Evolutionary conservation across 2,888 invertebrate species (phyloP), one percentile per base, ranked within the genome.

Genomic region (Muscina levida): DNA sequence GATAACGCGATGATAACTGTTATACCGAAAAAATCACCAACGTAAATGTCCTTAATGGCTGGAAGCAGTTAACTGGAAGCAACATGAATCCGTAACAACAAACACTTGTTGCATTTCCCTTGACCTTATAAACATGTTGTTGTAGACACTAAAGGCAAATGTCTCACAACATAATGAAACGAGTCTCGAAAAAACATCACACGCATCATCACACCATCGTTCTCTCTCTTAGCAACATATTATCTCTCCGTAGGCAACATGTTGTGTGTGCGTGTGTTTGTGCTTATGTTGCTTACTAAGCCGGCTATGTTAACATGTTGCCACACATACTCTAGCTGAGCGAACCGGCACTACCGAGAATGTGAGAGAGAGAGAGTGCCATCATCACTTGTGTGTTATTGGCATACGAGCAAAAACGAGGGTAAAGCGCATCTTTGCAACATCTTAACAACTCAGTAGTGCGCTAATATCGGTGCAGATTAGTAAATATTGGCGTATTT

Each of bases 401-500:
- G 22, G 19, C 39, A 19, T 22, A 73, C 51, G 44, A 22, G 31
- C 31, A 66, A 26, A 65, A 70, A 73, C 51, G 19, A 62, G 76
- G 77, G 67, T 81, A 62, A 59, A 75, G 72, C 74, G 81, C 77
- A 74, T 62, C 31, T 72, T 77, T 77, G 71, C 66, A 74, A 72
- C 68, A 68, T 68, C 46, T 6, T 72, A 67, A 77, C 67, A 77
- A 81, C 67, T 81, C 81, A 81, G 81, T 81, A 77, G 77, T 75
- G 77, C 72, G 81, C 81, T 77, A 77, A 77, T 81, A 81, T 81
- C 77, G 74, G 81, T 77, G 77, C 77, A 74, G 74, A 68, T 71
- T 76, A 71, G 76, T 77, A 74, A 77, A 81, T 81, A 81, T 74
- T 81, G 81, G 81, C 74, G 57, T 77, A 72, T 72, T n/a, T 67